Evolutionary conservation across 2,113 vertebrate genomes (phyloP), one percentile per base, ranked within the genome.

Genomic region (Phrynocephalus versicolor): DNA sequence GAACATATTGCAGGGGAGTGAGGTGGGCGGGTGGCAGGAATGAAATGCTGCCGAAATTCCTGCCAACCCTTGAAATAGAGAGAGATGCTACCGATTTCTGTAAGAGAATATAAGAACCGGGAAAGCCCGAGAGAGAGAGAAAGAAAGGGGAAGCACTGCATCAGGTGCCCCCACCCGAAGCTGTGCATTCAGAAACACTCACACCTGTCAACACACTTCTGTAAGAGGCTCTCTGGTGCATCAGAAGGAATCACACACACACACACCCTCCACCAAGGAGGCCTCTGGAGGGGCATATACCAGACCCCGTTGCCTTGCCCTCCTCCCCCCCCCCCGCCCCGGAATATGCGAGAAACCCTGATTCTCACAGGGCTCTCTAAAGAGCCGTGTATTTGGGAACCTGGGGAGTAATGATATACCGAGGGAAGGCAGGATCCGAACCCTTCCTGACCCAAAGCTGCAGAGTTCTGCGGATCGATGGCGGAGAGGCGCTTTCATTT

Each of bases 401-500:
- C 55, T 89, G 87, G 91, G 91, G 93, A n/a, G 92, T 94, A 92
- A 95, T 94, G 83, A 91, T 87, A 91, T 92, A 89, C 92, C 86
- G 78, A 86, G 90, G 88, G 92, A 95, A 93, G 89, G 90, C 88
- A 88, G 87, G 94, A 92, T 94, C 94, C 93, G 90, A 93, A 90
- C 88, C 93, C 83, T 91, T 79, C 91, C 93, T 90, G 85, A 94
- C 95, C 93, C 91, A 83, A 57, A 90, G 94, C 95, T 89, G 91
- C 89, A 91, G 94, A 94, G 90, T 93, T 95, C 88, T 92, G 89
- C 87, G 89, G 94, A 95, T 96, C 94, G 96, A 96, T 97, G 94
- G 89, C 57, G 35, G 85, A 95, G 95, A 95, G 87, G 94, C 92
- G 91, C 95, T 95, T 94, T 95, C 95, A 94, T 96, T 94, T 95